Evolutionary conservation across 2,888 invertebrate species (phyloP), one percentile per base, ranked within the genome.

Genomic region (Xestoiulus laeticollis): DNA sequence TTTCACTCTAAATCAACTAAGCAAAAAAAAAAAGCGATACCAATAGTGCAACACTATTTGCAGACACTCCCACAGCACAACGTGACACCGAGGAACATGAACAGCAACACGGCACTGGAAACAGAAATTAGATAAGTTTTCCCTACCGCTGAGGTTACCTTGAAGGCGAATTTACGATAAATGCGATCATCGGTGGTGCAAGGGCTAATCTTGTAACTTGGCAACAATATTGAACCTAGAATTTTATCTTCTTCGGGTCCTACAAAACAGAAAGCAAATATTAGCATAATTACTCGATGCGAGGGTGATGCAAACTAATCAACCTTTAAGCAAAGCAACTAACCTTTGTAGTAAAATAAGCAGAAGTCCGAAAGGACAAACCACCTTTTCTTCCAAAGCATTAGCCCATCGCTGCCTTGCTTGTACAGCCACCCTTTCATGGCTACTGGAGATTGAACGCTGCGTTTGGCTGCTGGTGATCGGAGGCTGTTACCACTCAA

Each of bases 301-400:
- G 33, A 19, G 10, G 19, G 10, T 1, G 10, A 84, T 8, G 84
- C n/a, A 84, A 84, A 33, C 32, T 10, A n/a, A 8, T 38, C 33
- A 32, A 6, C 8, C 12, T 33, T 32, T 32, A 8, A 38, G n/a
- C 33, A 26, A 14, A 32, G n/a, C n/a, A 2, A 38, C 93, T 93
- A 92, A 96, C 96, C 96, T 94, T 98, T 98, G 92, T 98, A 98
- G 91, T 98, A 97, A 93, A 97, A 98, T 89, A 98, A 94, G 91
- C 97, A 97, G 92, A 96, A 98, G 92, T 98, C 97, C 44, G 97
- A 96, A 88, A 98, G 93, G 78, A 98, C 98, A 93, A 97, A 98
- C 98, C 98, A 98, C 89, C 98, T 94, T 91, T 96, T 97, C 91
- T 97, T 96, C 98, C 98, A 98, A 82, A 97, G 95, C 94, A 97